phyloP scores from a whole-genome alignment of 1,140 invertebrate genomes.

The Leucophenga varia region DNA sequence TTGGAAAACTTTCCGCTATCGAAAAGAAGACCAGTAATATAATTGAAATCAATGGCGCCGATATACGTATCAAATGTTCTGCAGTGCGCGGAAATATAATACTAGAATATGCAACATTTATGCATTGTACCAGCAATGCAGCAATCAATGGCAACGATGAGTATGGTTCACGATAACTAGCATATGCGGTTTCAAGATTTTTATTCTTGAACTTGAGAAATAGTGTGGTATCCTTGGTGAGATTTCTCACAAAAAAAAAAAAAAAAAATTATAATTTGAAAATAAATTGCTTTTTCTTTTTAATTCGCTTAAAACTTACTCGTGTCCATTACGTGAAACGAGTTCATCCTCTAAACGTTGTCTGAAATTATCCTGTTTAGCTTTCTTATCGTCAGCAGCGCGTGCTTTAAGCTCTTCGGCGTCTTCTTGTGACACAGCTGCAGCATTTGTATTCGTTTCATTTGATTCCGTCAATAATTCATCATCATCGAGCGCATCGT shows the following conservation, averaged over 20 bases:
- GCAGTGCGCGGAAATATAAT: constrained; percentile 60
- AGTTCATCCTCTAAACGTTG: constrained; percentile 77
- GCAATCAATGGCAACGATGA: constrained; percentile 66
- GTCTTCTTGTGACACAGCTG: constrained; percentile 10
- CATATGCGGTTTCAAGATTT: constrained; percentile 67
- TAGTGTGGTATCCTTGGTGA: constrained; percentile 67
- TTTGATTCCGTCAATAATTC: constrained; percentile 32
- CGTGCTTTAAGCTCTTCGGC: background rate
- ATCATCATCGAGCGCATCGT: constrained; percentile 40
- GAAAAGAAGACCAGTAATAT: constrained; percentile 58
- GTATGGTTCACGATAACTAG: constrained; percentile 67
- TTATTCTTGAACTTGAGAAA: constrained; percentile 67
- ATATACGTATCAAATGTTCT: constrained; percentile 55
- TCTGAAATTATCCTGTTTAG: constrained; percentile 71
- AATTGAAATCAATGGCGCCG: constrained; percentile 58
- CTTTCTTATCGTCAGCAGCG: constrained; percentile 46
- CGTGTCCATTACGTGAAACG: constrained; percentile 76
- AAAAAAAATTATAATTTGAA: constrained; percentile 10
- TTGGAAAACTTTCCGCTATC: constrained; percentile 60
- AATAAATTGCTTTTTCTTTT: background rate
- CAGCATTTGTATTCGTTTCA: constrained; percentile 23
- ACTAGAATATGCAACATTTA: constrained; percentile 61
- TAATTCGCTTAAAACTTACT: constrained; percentile 58
- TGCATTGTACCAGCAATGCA: constrained; percentile 64
- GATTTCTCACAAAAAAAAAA: constrained; percentile 58